Conservation (phyloP, 2,888 invertebrate genomes). For the Dasypogon diadema region DNA sequence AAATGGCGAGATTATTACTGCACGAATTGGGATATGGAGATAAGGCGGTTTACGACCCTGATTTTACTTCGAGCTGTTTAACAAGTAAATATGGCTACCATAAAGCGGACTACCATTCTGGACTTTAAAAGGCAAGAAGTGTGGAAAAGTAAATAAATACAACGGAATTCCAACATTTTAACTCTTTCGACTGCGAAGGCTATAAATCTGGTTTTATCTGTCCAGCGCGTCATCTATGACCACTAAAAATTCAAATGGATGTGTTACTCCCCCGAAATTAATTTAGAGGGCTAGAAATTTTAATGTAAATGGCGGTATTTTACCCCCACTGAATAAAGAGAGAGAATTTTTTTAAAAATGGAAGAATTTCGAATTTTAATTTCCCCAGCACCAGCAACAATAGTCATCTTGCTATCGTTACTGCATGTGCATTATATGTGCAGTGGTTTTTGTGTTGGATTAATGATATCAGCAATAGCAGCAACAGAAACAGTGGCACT, state of each 20-base stretch:
- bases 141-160: conserved; percentile 1
- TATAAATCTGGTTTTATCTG: conserved; percentile 16
- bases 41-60: conserved; percentile 17
- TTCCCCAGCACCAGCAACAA: background rate
- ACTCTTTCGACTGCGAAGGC: background rate
- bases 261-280: no score
- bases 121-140: background rate
- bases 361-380: conserved; percentile 26
- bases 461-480: conserved; percentile 13
- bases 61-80: conserved; percentile 22
- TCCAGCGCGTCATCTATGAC: background rate
- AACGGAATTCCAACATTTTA: background rate
- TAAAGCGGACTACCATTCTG: no score
- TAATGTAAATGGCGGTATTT: background rate
- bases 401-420: no score
- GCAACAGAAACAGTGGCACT: background rate
- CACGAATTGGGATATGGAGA: conserved; percentile 10
- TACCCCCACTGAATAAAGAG: background rate
- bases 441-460: background rate
- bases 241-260: background rate
- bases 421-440: background rate
- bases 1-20: conserved; percentile 11
- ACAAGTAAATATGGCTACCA: conserved; percentile 25
- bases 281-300: background rate
- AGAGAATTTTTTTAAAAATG: conserved; percentile 11